Evolutionary conservation across 2,797 vertebrate genomes (phyloP), one percentile per base, ranked within the genome.

Genomic region (Neomorphus geoffroyi): DNA sequence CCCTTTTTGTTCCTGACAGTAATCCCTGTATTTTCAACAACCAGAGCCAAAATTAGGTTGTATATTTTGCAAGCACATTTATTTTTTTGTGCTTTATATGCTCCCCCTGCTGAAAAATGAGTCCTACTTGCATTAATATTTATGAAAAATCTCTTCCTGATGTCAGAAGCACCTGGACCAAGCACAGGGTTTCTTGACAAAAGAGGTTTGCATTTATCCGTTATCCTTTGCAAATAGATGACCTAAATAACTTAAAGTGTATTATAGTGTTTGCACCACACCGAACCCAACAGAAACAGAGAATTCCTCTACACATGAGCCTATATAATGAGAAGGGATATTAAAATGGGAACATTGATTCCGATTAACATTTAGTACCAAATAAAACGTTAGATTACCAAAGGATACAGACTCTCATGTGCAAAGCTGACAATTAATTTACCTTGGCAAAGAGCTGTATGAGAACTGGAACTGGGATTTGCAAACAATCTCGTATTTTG

Each of bases 291-390:
- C 4, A 39, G 57, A 28, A 83, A 69, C 14, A 24, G 1, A 61
- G 9, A 11, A 6, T 73, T 43, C 33, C 35, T 85, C 26, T 5
- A 2, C 10, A 39, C 18, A 0, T 4, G 18, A 92, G 66, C 46
- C 58, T 26, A 3, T 35, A 2, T 32, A 79, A 70, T 45, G 54
- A 79, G 61, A 50, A 67, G 33, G 60, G 53, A 80, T 39, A 46
- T 72, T 74, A 50, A 88, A 93, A 67, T 17, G 21, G 11, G 62
- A 69, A 27, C 69, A 45, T 67, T 35, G 22, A 30, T 79, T 60
- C 53, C 73, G 67, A 85, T 85, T 70, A 87, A 71, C 80, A 37
- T 87, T 91, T 67, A 83, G 51, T 9, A 37, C 30, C 45, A 53
- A 67, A 71, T 77, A 53, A 87, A 64, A 72, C 39, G 9, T 37